These are phyloP conservation scores for Lydus trimaculatus DNA, from an alignment of 2,888 invertebrate species.

Conservation along the genomic window DNA sequence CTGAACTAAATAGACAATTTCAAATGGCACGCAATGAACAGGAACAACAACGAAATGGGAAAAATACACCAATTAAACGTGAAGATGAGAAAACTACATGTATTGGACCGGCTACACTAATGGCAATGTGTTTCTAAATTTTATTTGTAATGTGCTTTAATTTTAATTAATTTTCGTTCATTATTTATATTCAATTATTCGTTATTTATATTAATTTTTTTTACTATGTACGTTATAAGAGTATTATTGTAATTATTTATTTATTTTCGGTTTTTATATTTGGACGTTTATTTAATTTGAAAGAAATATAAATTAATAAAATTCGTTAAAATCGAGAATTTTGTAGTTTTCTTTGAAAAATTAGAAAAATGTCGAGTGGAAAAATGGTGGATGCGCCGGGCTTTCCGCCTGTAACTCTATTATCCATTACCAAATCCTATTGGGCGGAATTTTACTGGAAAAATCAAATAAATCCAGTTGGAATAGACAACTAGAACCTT, in stretches of 20 bases:
- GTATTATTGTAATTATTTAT: constrained; percentile 18
- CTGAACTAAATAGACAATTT: neutral
- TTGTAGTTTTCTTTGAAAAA: no score
- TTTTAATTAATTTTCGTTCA: neutral
- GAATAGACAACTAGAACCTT: no score
- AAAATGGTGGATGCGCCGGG: constrained; percentile 1
- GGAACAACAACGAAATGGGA: neutral
- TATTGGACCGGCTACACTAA: constrained; percentile 36
- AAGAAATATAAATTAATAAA: no score
- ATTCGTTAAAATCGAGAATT: no score
- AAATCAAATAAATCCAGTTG: no score
- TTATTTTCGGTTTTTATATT: neutral
- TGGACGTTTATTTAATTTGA: no score
- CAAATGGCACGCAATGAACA: no score
- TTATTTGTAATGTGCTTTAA: neutral
- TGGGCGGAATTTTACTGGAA: no score
- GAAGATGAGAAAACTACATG: constrained; percentile 29
- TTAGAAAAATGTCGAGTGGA: neutral
- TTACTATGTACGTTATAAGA: constrained; percentile 24
- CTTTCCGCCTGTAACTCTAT: no score
- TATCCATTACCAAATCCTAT: no score
- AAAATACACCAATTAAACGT: constrained; percentile 6
- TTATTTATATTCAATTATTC: constrained; percentile 9
- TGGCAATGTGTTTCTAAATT: constrained; percentile 35
- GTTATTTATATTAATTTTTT: constrained; percentile 12